Evolutionary conservation across 2,113 vertebrate genomes (phyloP).

Genomic region (Arothron firmamentum): DNA sequence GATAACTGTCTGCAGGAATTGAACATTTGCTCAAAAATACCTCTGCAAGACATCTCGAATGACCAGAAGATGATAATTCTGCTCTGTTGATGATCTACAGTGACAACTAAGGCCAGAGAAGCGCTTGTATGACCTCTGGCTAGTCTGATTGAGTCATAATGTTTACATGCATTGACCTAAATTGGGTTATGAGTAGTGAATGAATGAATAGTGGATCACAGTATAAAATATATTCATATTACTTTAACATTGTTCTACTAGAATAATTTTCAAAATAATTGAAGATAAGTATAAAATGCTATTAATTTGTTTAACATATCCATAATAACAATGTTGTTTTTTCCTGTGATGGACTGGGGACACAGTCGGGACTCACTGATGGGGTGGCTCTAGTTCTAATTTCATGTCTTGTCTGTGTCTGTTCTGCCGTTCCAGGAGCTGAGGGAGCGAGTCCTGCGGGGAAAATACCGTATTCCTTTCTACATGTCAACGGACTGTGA

Average conservation of each 20-base stretch:
- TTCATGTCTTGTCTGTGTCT: conserved; percentile 6
- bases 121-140: background rate
- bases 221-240: background rate
- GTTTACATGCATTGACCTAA: conserved; percentile 11
- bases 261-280: too few species aligned
- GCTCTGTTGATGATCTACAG: too few species aligned
- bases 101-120: too few species aligned
- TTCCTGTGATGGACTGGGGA: too few species aligned
- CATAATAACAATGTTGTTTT: too few species aligned
- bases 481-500: conserved; percentile 99
- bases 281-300: too few species aligned
- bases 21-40: too few species aligned
- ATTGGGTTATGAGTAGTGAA: conserved; percentile 25
- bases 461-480: conserved; percentile 98
- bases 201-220: conserved; percentile 25
- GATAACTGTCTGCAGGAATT: too few species aligned
- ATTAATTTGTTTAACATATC: too few species aligned
- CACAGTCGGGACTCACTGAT: background rate
- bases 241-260: too few species aligned
- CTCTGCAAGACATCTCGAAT: too few species aligned
- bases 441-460: conserved; percentile 89
- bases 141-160: conserved; percentile 9
- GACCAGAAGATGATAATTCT: background rate
- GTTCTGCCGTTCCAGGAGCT: conserved; percentile 78
- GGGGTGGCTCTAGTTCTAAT: background rate